phyloP scores from a whole-genome alignment of 2,113 vertebrate species.

The Zosterops pallidus region DNA sequence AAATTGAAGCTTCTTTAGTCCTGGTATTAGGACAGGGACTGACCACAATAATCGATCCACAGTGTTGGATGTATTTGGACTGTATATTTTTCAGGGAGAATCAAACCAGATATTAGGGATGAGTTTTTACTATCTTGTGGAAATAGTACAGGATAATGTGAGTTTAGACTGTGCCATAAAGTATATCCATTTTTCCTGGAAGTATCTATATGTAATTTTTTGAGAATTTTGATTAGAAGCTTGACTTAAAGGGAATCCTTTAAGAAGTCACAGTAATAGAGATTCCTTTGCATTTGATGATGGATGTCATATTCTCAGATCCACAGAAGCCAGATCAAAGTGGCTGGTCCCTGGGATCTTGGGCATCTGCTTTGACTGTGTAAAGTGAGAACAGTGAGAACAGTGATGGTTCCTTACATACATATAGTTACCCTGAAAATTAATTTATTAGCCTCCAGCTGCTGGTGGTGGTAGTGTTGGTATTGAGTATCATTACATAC shows the following conservation, averaged over 20 bases:
- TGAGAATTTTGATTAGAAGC: not conserved
- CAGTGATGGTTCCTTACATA: rapidly evolving
- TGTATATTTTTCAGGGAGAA: not conserved
- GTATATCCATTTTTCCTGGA: not conserved
- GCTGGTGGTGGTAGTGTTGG: not conserved
- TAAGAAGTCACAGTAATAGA: not conserved
- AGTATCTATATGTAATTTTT: not conserved
- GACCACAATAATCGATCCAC: not conserved
- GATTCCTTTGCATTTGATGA: not conserved
- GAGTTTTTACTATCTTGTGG: not conserved
- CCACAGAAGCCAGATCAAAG: not conserved
- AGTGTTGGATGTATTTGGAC: not conserved
- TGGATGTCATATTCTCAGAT: not conserved
- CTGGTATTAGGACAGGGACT: not conserved
- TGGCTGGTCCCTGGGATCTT: not conserved
- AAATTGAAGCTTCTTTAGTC: not conserved
- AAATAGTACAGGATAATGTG: not conserved
- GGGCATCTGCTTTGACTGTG: not conserved
- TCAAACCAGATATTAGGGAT: not conserved
- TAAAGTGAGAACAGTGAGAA: not conserved
- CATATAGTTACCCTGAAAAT: not conserved
- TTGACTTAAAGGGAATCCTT: not conserved
- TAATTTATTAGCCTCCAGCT: not conserved
- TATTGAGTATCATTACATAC: not conserved
- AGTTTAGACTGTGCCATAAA: not conserved